phyloP scores from a whole-genome alignment of 2,888 invertebrate genomes.

The Callinectes sapidus region DNA sequence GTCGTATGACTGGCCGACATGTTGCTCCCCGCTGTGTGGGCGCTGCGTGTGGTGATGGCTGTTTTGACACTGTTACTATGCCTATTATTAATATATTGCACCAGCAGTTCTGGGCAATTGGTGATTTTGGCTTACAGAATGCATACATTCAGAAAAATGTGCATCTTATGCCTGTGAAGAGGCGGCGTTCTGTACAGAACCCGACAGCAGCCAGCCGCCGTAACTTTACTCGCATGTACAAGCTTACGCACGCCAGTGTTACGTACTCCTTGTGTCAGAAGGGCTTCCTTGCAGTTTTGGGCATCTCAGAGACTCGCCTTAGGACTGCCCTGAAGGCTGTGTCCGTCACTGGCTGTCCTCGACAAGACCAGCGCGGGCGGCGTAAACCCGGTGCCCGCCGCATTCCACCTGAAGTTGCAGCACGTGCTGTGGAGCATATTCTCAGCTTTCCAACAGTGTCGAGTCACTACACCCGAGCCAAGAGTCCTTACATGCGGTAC shows the following conservation, averaged over 20 bases:
- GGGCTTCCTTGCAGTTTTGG: no score
- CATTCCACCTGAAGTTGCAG: not conserved
- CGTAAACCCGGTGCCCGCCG: not conserved
- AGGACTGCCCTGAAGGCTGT: no score
- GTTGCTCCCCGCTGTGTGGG: not conserved
- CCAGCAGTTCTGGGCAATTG: not conserved
- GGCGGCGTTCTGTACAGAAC: not conserved
- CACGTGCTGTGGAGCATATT: not conserved
- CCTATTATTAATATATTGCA: not conserved
- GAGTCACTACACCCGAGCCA: conserved; percentile 22
- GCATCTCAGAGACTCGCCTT: no score
- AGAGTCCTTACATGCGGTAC: not conserved
- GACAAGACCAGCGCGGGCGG: not conserved
- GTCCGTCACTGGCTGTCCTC: not conserved
- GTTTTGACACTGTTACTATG: not conserved
- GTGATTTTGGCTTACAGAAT: not conserved
- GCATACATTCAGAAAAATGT: no score
- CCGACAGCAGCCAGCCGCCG: no score
- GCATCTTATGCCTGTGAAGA: not conserved
- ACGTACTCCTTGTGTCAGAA: no score
- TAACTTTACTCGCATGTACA: no score
- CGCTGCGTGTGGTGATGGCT: not conserved
- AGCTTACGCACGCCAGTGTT: no score
- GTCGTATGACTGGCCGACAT: not conserved
- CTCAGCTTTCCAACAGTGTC: not conserved